phyloP scores from a whole-genome alignment of 2,113 vertebrate genomes.

The Nibea albiflora region DNA sequence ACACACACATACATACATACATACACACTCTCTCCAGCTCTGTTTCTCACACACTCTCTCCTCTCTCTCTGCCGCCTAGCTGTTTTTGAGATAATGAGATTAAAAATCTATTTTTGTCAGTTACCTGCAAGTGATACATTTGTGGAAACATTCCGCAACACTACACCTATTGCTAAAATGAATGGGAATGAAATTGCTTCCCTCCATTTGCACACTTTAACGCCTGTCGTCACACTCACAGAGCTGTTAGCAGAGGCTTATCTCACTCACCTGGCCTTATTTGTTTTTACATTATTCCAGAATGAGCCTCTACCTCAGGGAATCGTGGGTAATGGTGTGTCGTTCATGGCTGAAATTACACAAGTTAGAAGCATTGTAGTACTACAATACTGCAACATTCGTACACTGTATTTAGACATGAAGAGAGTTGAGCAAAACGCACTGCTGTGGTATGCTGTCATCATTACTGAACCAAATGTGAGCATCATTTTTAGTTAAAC shows the following conservation, averaged over 20 bases:
- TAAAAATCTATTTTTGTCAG: constrained; percentile 68
- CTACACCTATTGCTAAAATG: constrained; percentile 40
- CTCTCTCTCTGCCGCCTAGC: constrained; percentile 33
- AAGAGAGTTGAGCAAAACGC: neutral
- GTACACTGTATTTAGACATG: neutral
- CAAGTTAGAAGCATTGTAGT: constrained; percentile 1
- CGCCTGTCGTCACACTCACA: constrained; percentile 32
- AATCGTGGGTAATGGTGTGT: neutral
- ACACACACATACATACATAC: constrained; percentile 13
- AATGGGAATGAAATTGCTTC: constrained; percentile 42
- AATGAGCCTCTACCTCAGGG: neutral
- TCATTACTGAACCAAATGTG: neutral
- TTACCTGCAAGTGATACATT: constrained; percentile 63
- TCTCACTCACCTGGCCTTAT: constrained; percentile 24
- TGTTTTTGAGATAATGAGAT: constrained; percentile 71
- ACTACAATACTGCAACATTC: neutral
- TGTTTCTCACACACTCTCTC: constrained; percentile 5
- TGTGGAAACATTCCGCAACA: constrained; percentile 51
- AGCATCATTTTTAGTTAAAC: neutral
- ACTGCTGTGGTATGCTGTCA: neutral
- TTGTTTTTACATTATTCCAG: constrained; percentile 24
- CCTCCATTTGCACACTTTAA: constrained; percentile 27
- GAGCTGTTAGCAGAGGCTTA: constrained; percentile 37
- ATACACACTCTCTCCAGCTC: constrained; percentile 7
- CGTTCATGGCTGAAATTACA: constrained; percentile 11